phyloP scores from a whole-genome alignment of 2,113 vertebrate genomes.

The Trichechus manatus region DNA sequence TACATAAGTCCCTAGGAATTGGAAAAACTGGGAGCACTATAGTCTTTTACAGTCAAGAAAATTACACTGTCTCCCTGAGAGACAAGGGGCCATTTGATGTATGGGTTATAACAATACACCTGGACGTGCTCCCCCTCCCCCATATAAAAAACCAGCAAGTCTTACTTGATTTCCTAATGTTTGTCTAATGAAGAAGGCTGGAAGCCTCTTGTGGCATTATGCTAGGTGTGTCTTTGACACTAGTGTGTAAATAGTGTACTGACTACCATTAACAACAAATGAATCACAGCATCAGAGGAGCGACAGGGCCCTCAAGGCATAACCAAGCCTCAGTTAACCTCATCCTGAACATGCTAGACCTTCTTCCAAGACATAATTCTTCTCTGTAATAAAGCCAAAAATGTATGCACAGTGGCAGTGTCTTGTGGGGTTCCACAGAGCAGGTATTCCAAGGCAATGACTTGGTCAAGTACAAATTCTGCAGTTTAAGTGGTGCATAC shows the following conservation, averaged over 20 bases:
- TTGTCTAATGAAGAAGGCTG: background rate
- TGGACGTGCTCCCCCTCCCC: background rate
- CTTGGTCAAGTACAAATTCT: background rate
- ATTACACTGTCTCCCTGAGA: background rate
- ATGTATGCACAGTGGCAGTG: slow-evolving; percentile 15
- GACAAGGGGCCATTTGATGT: background rate
- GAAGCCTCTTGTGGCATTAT: slow-evolving; percentile 1
- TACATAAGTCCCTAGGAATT: background rate
- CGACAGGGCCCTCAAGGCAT: background rate
- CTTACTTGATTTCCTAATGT: background rate
- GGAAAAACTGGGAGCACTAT: background rate
- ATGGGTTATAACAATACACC: background rate
- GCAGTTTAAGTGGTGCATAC: background rate
- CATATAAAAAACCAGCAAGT: background rate
- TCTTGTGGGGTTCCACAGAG: slow-evolving; percentile 26
- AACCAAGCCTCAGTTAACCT: slow-evolving; percentile 46
- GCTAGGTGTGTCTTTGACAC: slow-evolving; percentile 8
- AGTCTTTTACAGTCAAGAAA: background rate
- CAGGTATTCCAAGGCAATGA: background rate
- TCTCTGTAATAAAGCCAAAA: slow-evolving; percentile 60
- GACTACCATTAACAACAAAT: slow-evolving; percentile 23
- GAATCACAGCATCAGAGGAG: slow-evolving; percentile 59
- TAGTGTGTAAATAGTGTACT: background rate
- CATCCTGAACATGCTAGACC: slow-evolving; percentile 31
- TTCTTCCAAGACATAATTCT: slow-evolving; percentile 15